phyloP scores from a whole-genome alignment of 2,888 invertebrate genomes.

The Cheilosia impressa region DNA sequence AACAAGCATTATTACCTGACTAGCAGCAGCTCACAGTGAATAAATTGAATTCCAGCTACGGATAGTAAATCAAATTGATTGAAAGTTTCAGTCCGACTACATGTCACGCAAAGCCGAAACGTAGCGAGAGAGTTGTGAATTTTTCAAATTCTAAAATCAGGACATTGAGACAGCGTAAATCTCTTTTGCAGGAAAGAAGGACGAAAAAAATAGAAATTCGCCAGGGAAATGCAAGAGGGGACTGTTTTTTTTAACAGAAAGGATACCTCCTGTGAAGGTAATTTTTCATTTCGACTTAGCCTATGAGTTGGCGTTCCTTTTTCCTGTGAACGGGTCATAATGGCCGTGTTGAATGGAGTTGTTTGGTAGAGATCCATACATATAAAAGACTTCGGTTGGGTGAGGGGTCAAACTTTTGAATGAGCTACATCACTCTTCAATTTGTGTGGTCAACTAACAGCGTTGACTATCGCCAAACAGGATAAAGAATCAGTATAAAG shows the following conservation, averaged over 20 bases:
- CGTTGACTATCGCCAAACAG: no score
- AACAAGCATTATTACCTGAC: constrained; percentile 66
- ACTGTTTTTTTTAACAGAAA: constrained; percentile 19
- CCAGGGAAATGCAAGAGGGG: constrained; percentile 22
- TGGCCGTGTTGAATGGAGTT: neutral
- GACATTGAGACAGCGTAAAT: constrained; percentile 48
- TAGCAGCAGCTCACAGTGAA: constrained; percentile 39
- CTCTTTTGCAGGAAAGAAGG: neutral
- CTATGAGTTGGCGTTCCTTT: neutral
- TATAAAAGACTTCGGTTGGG: no score
- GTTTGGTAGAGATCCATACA: no score
- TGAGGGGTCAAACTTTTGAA: no score
- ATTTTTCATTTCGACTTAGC: constrained; percentile 46
- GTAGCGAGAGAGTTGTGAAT: constrained; percentile 56
- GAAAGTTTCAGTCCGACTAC: constrained; percentile 66
- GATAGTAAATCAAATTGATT: constrained; percentile 75
- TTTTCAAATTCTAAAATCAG: constrained; percentile 70
- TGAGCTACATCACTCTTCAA: no score
- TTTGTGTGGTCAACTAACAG: no score
- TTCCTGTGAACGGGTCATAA: neutral
- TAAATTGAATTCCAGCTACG: constrained; percentile 70
- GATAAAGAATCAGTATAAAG: no score
- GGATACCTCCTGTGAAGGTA: constrained; percentile 16
- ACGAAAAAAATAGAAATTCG: neutral
- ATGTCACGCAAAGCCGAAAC: constrained; percentile 48